These are phyloP conservation scores for Eidolon dupreanum DNA, from an alignment of 2,797 vertebrate species.

Conservation along the genomic window DNA sequence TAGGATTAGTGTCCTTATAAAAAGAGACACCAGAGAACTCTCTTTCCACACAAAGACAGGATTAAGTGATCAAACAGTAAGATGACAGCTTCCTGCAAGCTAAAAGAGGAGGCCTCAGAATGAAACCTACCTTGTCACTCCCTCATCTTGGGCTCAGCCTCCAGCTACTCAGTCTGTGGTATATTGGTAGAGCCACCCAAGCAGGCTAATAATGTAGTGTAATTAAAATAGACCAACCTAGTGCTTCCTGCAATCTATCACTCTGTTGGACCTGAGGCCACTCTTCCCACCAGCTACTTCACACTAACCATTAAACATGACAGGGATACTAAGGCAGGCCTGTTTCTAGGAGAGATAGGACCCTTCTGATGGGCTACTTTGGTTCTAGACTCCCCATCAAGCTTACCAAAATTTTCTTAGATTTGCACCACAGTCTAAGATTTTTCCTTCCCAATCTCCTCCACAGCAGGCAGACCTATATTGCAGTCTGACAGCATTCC, in stretches of 20 bases:
- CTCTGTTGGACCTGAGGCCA: not conserved
- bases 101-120: not conserved
- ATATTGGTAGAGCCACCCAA: not conserved
- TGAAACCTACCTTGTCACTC: not conserved
- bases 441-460: not conserved
- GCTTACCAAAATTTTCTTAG: not conserved
- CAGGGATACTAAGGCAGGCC: not conserved
- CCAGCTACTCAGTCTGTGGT: not conserved
- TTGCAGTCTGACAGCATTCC: not conserved
- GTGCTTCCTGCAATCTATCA: not conserved
- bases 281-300: not conserved
- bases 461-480: not conserved
- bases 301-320: rapidly evolving
- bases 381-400: not conserved
- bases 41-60: not conserved
- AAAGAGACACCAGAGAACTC: not conserved
- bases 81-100: not conserved
- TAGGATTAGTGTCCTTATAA: not conserved
- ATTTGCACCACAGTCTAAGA: not conserved
- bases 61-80: not conserved
- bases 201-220: not conserved
- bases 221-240: not conserved
- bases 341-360: not conserved
- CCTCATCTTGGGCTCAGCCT: not conserved
- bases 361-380: not conserved